Percentiles rank a stretch among this genome's conserved stretches.
Conservation (phyloP, 2,888 invertebrate genomes). For the Agriopis aurantiaria region DNA sequence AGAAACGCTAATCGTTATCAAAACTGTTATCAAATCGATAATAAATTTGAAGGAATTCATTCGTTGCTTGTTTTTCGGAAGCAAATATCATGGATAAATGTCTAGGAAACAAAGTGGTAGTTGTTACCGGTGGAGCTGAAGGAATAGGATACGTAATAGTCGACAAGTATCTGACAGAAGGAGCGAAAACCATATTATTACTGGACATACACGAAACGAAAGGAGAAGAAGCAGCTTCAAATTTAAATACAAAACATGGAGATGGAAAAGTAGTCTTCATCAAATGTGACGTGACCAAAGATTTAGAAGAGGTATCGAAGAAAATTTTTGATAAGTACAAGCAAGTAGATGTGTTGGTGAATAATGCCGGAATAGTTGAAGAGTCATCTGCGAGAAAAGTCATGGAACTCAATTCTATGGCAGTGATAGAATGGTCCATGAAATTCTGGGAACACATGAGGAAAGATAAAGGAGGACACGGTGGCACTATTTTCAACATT, state of each 20-base stretch:
- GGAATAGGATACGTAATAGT: constrained; percentile 77
- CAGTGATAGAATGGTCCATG: constrained; percentile 66
- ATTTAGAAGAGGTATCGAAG: constrained; percentile 69
- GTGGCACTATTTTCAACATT: constrained; percentile 88
- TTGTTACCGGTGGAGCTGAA: constrained; percentile 78
- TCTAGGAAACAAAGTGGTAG: constrained; percentile 44
- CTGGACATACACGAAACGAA: constrained; percentile 47
- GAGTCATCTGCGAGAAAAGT: constrained; percentile 48
- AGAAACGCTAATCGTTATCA: background rate
- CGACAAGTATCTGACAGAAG: constrained; percentile 63
- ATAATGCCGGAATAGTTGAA: constrained; percentile 66
- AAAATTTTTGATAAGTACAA: constrained; percentile 55
- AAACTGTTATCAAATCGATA: background rate
- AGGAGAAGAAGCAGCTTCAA: constrained; percentile 21
- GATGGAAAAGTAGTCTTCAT: constrained; percentile 70
- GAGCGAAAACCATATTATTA: constrained; percentile 63
- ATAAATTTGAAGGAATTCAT: background rate
- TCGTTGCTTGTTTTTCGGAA: background rate
- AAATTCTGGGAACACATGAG: constrained; percentile 80
- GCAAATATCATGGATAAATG: constrained; percentile 31
- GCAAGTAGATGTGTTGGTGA: constrained; percentile 66
- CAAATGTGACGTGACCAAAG: constrained; percentile 76
- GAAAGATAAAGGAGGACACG: constrained; percentile 79
- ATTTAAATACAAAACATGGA: constrained; percentile 67
- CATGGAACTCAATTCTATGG: constrained; percentile 60